Evolutionary conservation across 2,113 vertebrate genomes (phyloP).

Genomic region (Vireo altiloquus): DNA sequence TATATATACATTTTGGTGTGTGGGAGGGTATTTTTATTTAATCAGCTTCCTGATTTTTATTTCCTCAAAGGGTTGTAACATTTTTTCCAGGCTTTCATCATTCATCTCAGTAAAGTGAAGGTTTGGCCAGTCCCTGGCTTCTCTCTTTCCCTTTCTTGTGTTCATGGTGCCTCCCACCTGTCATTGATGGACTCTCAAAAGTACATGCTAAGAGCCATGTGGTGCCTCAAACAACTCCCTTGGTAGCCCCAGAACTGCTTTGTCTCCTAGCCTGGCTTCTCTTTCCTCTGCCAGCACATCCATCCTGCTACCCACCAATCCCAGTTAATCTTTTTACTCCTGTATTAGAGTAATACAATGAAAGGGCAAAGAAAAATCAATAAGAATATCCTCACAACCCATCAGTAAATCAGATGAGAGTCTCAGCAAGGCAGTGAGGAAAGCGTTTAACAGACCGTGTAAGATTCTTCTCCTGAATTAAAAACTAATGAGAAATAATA

Average conservation of each 20-base stretch:
- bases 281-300: not conserved
- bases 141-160: not conserved
- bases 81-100: not conserved
- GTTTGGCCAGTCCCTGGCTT: not conserved
- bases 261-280: not conserved
- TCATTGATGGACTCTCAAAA: not conserved
- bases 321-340: not conserved
- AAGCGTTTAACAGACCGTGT: not conserved
- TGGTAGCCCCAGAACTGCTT: not conserved
- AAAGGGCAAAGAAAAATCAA: constrained; percentile 19
- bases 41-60: not conserved
- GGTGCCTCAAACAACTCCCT: not conserved
- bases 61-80: not conserved
- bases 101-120: not conserved
- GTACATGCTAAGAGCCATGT: not conserved
- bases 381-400: not conserved
- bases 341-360: not conserved
- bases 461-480: not conserved
- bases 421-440: not conserved
- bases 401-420: not conserved
- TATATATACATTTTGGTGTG: accelerated
- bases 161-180: not conserved
- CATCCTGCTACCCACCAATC: not conserved
- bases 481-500: constrained; percentile 22
- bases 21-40: not conserved